Base-by-base conservation (phyloP, 2,888 invertebrate genomes). In the Oegoconia quadripuncta region DNA sequence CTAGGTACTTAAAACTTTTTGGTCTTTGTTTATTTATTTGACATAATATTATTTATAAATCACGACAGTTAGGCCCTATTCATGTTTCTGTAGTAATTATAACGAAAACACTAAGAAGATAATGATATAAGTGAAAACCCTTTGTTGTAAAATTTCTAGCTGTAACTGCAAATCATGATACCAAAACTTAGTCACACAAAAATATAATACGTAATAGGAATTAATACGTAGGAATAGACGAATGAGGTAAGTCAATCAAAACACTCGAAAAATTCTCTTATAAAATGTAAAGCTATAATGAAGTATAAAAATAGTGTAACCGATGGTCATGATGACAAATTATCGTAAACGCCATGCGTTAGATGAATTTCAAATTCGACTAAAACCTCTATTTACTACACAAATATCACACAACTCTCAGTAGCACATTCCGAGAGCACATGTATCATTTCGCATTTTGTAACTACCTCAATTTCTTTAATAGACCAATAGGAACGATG, bases 61-160 rank as follows among this genome's bases (percentile, higher is more conserved):
- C 61, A 63, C 66, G 72, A 74, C 74, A 71, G 69, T 75, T 76
- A 80, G 76, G 78, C 74, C 72, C 74, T 71, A 59, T 46, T 32
- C 59, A 57, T 46, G 41, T 47, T 50, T 56, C 50, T 59, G 53
- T 51, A 46, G 46, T 52, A 52, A 53, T 42, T 52, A 53, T 51
- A 55, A 51, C 44, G 46, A 52, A 52, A 45, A 49, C 37, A n/a
- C n/a, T n/a, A n/a, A n/a, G n/a, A n/a, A n/a, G n/a, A n/a, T n/a
- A n/a, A n/a, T n/a, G n/a, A n/a, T n/a, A n/a, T n/a, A n/a, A n/a
- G n/a, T n/a, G n/a, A n/a, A n/a, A n/a, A n/a, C n/a, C n/a, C n/a
- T n/a, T n/a, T n/a, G n/a, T n/a, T n/a, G 3, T 9, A 8, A 27
- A 16, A 14, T 5, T 18, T 33, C 23, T 15, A 22, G 13, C 14